Evolutionary conservation across 2,797 vertebrate genomes (phyloP).

Genomic region (Macropus fuliginosus): DNA sequence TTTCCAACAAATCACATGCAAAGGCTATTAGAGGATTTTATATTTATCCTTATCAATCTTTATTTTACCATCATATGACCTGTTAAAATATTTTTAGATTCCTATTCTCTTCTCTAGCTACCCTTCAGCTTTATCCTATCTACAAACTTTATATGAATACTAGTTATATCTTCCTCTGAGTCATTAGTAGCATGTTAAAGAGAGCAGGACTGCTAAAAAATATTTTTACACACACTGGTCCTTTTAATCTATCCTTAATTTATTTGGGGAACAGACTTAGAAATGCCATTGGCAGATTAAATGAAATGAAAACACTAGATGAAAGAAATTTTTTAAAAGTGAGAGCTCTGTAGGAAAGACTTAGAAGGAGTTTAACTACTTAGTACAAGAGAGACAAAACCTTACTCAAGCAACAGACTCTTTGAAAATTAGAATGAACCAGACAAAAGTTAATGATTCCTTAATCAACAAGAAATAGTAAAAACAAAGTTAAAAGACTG

Average conservation of each 20-base stretch:
- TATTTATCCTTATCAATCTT: background rate
- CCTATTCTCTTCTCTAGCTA: background rate
- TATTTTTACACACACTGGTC: background rate
- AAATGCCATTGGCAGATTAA: background rate
- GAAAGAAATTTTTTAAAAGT: background rate
- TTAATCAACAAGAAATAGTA: background rate
- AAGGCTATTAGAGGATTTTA: background rate
- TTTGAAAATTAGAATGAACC: background rate
- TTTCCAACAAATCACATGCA: background rate
- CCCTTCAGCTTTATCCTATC: background rate
- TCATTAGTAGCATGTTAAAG: background rate
- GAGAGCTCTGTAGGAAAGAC: background rate
- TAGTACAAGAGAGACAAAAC: background rate
- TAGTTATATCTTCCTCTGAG: background rate
- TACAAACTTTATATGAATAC: conserved; percentile 9
- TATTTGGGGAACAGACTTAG: background rate
- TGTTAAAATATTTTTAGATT: background rate
- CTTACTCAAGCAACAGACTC: background rate
- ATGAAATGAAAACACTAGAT: background rate
- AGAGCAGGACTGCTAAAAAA: background rate
- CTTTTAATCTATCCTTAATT: background rate
- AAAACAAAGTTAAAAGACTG: background rate
- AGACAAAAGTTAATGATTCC: background rate
- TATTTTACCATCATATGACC: background rate
- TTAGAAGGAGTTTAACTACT: background rate